phyloP scores from a whole-genome alignment of 2,113 vertebrate genomes.

The Heterotilapia buettikoferi region DNA sequence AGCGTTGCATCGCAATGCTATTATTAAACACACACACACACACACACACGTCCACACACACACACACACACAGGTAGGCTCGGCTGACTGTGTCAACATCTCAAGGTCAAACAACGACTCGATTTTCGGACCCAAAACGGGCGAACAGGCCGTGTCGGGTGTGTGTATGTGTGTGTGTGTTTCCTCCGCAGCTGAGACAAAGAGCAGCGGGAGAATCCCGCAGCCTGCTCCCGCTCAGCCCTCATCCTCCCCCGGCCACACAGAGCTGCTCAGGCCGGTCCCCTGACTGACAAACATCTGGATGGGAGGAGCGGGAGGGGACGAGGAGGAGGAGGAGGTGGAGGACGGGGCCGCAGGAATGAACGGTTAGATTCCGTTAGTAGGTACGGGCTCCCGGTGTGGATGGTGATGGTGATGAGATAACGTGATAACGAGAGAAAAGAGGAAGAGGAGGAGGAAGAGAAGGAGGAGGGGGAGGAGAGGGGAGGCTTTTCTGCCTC shows the following conservation, averaged over 20 bases:
- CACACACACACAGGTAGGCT: conserved; percentile 16
- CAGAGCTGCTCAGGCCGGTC: conserved; percentile 32
- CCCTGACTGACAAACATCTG: conserved; percentile 60
- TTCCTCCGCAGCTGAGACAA: conserved; percentile 28
- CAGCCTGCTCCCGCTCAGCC: conserved; percentile 27
- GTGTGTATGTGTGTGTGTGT: not conserved
- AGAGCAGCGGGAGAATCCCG: conserved; percentile 38
- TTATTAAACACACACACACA: not conserved
- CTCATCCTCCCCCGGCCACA: conserved; percentile 34
- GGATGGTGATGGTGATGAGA: conserved; percentile 33
- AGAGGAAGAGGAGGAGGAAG: not conserved
- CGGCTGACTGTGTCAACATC: conserved; percentile 43
- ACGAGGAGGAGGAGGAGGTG: not conserved
- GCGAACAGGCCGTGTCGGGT: not conserved
- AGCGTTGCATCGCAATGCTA: conserved; percentile 12
- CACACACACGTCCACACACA: not conserved
- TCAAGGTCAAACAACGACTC: conserved; percentile 65
- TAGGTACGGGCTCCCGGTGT: conserved; percentile 3
- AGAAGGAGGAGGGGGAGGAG: not conserved
- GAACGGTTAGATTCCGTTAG: conserved; percentile 58
- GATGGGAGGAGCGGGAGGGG: conserved; percentile 56
- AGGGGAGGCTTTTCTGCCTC: not conserved
- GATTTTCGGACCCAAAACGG: not conserved
- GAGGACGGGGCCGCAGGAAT: conserved; percentile 34
- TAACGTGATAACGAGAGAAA: conserved; percentile 7